A percentile compares a stretch with the other conserved stretches of the same genome.
Evolutionary conservation across 2,888 invertebrate species (phyloP).

Genomic region (Chelonus formosanus): DNA sequence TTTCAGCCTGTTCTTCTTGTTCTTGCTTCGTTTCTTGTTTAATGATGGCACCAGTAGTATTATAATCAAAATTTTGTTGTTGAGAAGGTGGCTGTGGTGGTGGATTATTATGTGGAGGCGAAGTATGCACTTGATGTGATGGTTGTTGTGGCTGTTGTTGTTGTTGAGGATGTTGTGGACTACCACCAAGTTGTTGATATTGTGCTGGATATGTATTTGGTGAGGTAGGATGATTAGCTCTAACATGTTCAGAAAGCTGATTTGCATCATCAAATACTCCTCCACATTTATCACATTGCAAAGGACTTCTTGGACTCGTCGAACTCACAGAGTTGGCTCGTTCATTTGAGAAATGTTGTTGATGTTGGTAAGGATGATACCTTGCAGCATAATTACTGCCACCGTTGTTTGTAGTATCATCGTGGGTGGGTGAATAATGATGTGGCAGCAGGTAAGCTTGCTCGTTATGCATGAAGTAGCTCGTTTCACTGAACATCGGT

Average conservation of each 20-base stretch:
- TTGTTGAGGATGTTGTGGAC: constrained; percentile 65
- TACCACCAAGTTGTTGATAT: constrained; percentile 51
- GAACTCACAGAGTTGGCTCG: constrained; percentile 65
- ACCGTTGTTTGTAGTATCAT: constrained; percentile 68
- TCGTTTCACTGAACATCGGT: constrained; percentile 52
- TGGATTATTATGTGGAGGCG: constrained; percentile 13
- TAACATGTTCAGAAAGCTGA: constrained; percentile 79
- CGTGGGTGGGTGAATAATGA: constrained; percentile 66
- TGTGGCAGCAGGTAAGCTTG: constrained; percentile 59
- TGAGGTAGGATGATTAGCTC: constrained; percentile 71
- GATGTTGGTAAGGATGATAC: constrained; percentile 67
- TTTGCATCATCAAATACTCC: constrained; percentile 79
- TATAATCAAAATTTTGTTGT: constrained; percentile 56
- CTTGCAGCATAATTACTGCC: constrained; percentile 54
- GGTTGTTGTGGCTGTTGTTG: constrained; percentile 63
- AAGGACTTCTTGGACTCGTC: constrained; percentile 74
- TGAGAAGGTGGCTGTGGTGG: constrained; percentile 40
- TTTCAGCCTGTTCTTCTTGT: constrained; percentile 79
- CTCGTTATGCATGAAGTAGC: constrained; percentile 59
- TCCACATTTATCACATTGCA: constrained; percentile 87
- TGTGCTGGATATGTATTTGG: constrained; percentile 52
- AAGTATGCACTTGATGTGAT: neutral
- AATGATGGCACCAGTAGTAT: constrained; percentile 48
- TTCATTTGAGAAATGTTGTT: constrained; percentile 63
- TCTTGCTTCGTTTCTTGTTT: constrained; percentile 71